A percentile compares a stretch with the other conserved stretches of the same genome.
Conservation (phyloP, 2,113 vertebrate species). For the Neogale vison region DNA sequence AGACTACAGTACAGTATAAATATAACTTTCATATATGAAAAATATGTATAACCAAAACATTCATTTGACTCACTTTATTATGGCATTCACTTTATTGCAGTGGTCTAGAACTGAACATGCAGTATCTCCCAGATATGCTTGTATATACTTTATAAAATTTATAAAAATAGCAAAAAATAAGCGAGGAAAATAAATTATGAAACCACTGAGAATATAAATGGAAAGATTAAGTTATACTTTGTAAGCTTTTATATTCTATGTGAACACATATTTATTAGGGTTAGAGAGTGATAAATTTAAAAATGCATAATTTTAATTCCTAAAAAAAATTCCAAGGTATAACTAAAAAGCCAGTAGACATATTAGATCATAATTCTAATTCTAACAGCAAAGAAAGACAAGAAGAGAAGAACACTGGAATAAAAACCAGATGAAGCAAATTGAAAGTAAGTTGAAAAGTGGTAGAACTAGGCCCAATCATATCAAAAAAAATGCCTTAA, state of each 20-base stretch:
- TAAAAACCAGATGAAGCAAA: neutral
- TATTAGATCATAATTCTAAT: neutral
- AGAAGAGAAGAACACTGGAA: neutral
- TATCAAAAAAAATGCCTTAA: neutral
- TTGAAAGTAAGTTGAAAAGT: neutral
- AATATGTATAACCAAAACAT: neutral
- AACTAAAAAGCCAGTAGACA: neutral
- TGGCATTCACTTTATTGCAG: neutral
- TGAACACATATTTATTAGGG: neutral
- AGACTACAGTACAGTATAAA: neutral
- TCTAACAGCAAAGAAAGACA: neutral
- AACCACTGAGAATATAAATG: neutral
- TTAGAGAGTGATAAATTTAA: neutral
- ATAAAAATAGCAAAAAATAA: neutral
- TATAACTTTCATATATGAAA: neutral
- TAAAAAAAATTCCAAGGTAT: neutral
- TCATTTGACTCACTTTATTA: neutral
- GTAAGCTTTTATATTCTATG: neutral
- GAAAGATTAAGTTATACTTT: neutral
- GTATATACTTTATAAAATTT: neutral
- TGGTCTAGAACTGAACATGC: neutral
- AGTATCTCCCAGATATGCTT: neutral
- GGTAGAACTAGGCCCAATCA: neutral
- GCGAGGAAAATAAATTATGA: neutral
- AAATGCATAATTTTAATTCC: neutral